Base-by-base conservation (phyloP, 2,113 vertebrate genomes). In the Sprattus sprattus region DNA sequence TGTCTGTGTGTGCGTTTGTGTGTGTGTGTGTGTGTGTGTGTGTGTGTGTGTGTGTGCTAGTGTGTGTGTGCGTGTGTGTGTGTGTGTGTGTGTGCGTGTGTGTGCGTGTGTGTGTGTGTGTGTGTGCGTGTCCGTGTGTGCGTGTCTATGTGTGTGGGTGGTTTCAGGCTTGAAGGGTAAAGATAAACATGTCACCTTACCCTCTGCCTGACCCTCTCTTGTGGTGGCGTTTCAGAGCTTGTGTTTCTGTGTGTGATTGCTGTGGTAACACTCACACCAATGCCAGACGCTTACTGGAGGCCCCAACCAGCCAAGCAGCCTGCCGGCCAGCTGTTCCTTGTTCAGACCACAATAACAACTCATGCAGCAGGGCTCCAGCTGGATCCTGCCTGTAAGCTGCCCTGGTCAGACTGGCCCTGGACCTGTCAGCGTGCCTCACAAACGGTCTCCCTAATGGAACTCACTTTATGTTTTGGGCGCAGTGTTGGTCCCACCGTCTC, bases 111-210 rank as follows among this genome's bases (percentile, higher is more conserved):
- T 54, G 57, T n/a, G 18, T 32, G n/a, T 71, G 22, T 71, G 64
- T 32, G n/a, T 71, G 64, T 71, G 64, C 4, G 5, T 67, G 22
- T 9, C 2, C 32, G 64, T 71, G 64, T 71, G 64, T 71, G 8
- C 13, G n/a, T 28, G 25, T 9, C 2, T 71, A 1, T 71, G 64
- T 28, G n/a, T 32, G 64, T 28, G 64, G 8, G n/a, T 71, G 64
- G 28, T 71, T 71, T 15, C 64, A 32, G 64, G n/a, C 25, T 71
- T 71, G 64, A 71, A 71, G 64, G 64, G 25, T 28, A 64, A 6
- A 64, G 60, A 64, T 64, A n/a, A 64, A 64, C 60, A 64, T n/a
- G 60, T 64, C 60, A n/a, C n/a, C 60, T 64, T n/a, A 71, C 25
- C 64, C 64, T 71, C 64, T 11, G n/a, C 10, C 10, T 71, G 64